Conservation (phyloP, 2,888 invertebrate genomes). For the Artemia sp. region DNA sequence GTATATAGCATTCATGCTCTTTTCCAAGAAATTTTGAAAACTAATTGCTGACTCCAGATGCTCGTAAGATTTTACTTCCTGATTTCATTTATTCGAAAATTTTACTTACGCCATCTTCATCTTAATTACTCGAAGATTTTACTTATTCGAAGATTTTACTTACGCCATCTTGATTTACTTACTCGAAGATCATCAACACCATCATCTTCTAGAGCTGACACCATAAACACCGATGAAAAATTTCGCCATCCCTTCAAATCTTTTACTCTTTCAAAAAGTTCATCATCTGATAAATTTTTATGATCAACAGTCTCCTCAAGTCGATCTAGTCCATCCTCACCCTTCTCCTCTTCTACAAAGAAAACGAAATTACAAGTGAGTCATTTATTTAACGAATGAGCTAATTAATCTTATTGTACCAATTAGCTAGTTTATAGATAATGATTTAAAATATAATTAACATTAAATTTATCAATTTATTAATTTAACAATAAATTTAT, state of each 20-base stretch:
- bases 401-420: no score
- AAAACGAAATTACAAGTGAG: no score
- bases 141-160: not conserved
- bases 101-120: not conserved
- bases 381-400: no score
- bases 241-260: slow-evolving; percentile 44
- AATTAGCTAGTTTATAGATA: no score
- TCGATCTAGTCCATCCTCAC: no score
- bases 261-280: slow-evolving; percentile 26
- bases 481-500: no score
- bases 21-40: not conserved
- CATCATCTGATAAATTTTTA: slow-evolving; percentile 22
- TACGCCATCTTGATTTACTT: slow-evolving; percentile 24
- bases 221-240: slow-evolving; percentile 74
- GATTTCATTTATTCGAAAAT: no score
- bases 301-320: no score
- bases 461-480: no score
- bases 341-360: no score
- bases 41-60: not conserved
- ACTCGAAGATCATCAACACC: slow-evolving; percentile 55
- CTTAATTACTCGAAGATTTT: slow-evolving; percentile 40
- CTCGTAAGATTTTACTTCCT: slow-evolving; percentile 3
- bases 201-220: slow-evolving; percentile 64
- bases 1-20: not conserved
- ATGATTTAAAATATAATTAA: no score